Evolutionary conservation across 2,113 vertebrate genomes (phyloP).

Genomic region (Cynoglossus semilaevis): DNA sequence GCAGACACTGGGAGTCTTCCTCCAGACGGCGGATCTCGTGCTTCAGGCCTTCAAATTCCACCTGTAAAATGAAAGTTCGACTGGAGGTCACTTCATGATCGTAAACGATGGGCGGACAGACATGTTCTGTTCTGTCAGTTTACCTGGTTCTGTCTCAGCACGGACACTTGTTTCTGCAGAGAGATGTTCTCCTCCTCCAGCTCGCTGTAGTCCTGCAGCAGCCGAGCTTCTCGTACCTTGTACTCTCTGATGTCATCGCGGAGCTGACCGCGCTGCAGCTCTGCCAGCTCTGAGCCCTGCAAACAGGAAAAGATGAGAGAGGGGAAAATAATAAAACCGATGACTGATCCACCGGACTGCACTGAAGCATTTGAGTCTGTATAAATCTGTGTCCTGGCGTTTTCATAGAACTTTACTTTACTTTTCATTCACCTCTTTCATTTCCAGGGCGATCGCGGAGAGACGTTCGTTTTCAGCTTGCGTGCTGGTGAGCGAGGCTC

Average conservation of each 20-base stretch:
- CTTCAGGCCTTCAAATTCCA: slow-evolving; percentile 97
- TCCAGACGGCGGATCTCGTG: slow-evolving; percentile 95
- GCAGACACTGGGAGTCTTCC: slow-evolving; percentile 91
- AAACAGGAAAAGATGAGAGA: background rate
- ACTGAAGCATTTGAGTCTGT: background rate
- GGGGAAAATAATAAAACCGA: background rate
- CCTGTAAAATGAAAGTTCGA: slow-evolving; percentile 70
- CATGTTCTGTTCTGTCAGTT: slow-evolving; percentile 18
- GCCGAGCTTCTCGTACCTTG: slow-evolving; percentile 90
- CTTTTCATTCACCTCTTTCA: slow-evolving; percentile 85
- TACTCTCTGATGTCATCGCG: slow-evolving; percentile 95
- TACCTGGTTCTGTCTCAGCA: slow-evolving; percentile 92
- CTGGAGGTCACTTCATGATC: background rate
- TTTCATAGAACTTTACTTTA: background rate
- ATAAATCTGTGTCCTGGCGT: background rate
- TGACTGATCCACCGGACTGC: background rate
- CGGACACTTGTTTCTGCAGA: slow-evolving; percentile 96
- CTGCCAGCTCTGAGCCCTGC: slow-evolving; percentile 87
- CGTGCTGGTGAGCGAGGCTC: slow-evolving; percentile 81
- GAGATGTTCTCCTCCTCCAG: slow-evolving; percentile 98
- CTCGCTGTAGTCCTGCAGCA: slow-evolving; percentile 95
- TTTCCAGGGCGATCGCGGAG: slow-evolving; percentile 83
- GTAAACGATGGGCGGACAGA: background rate
- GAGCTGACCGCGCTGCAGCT: slow-evolving; percentile 87
- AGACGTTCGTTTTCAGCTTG: slow-evolving; percentile 92